Evolutionary conservation across 2,113 vertebrate genomes (phyloP).

Genomic region (Ageneiosus marmoratus): DNA sequence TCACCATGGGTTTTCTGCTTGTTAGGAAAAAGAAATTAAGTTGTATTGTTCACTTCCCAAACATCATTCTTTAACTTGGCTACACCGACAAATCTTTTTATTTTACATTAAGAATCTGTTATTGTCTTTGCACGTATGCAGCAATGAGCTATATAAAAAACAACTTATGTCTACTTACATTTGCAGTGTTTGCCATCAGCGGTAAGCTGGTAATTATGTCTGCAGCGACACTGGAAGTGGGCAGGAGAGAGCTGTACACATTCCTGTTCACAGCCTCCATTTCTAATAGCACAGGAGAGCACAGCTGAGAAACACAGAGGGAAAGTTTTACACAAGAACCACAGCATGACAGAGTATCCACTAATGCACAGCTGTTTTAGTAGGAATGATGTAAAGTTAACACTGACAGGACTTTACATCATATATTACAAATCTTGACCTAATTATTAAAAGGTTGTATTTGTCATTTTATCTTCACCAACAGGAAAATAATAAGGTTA

Average conservation of each 20-base stretch:
- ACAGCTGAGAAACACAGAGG: slow-evolving; percentile 60
- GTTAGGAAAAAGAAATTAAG: background rate
- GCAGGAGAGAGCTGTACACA: slow-evolving; percentile 74
- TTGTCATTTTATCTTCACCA: background rate
- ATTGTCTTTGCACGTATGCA: background rate
- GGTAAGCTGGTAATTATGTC: slow-evolving; percentile 70
- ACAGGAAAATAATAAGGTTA: background rate
- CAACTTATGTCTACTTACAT: slow-evolving; percentile 55
- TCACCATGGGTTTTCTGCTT: background rate
- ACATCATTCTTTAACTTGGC: background rate
- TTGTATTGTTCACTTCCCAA: background rate
- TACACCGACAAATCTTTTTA: background rate
- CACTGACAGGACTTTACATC: background rate
- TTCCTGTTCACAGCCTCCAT: slow-evolving; percentile 79
- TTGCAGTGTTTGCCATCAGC: slow-evolving; percentile 72
- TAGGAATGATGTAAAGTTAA: background rate
- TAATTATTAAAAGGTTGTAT: slow-evolving; percentile 1
- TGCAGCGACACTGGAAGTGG: slow-evolving; percentile 77
- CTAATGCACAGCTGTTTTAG: background rate
- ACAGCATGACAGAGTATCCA: background rate
- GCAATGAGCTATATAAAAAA: background rate
- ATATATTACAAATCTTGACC: background rate
- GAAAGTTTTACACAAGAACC: background rate
- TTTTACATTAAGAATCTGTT: background rate
- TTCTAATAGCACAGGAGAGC: slow-evolving; percentile 74